Evolutionary conservation across 2,888 invertebrate genomes (phyloP), one percentile per base, ranked within the genome.

Genomic region (Tolmerus cingulatus): DNA sequence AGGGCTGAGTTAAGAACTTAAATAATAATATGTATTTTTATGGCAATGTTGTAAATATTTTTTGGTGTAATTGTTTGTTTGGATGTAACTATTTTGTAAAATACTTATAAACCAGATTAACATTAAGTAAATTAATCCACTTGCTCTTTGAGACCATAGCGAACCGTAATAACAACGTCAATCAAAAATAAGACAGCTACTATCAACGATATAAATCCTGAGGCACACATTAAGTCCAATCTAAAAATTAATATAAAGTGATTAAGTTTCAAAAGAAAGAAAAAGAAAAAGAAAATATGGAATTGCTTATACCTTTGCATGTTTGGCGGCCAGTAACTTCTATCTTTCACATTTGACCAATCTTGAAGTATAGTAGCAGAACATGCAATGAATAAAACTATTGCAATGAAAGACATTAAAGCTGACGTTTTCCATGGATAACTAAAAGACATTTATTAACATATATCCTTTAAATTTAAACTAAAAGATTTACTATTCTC

Each of bases 301-400:
- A 46, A 14, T 46, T 46, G 0, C 16, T 46, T 46, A 14, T 88
- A 89, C 88, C 92, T 91, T 87, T 92, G 92, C 90, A 91, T 92
- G 89, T 93, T 92, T 86, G 93, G 93, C 89, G 92, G 92, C 93
- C 93, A 93, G 86, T 92, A 92, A 87, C 91, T 92, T 51, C 91
- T 90, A 87, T 92, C 91, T 89, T 93, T 93, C 23, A 91, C 91
- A 57, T 90, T 91, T 37, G 91, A 90, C 92, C 92, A 93, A 89
- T 93, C 92, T 2, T 91, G 91, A 89, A 93, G 91, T 23, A 93
- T 89, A 55, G 91, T 89, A 2, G 90, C 90, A 5, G 92, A 91
- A 43, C 91, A 91, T 27, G 92, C 91, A 16, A 92, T 89, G 87
- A 91, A 91, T 1, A 93, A 89, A 30, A 91, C 90, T 46, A 92